A percentile compares a stretch with the other conserved stretches of the same genome.
Conservation (phyloP, 1,140 invertebrate genomes). For the Acromyrmex charruanus region DNA sequence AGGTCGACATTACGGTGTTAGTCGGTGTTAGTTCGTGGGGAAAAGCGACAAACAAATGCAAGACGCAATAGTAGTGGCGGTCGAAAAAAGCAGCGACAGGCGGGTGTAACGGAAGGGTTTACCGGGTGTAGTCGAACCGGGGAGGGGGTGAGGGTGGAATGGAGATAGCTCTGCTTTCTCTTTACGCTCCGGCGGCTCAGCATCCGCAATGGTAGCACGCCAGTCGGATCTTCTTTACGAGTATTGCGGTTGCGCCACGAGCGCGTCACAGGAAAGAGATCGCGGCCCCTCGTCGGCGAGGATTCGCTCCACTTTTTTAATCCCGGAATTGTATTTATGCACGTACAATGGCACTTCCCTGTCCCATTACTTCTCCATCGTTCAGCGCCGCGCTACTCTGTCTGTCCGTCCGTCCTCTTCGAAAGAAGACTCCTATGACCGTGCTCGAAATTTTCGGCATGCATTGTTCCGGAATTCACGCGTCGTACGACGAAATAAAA, state of each 20-base stretch:
- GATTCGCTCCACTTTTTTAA: constrained; percentile 72
- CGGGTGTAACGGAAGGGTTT: constrained; percentile 70
- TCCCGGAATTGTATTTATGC: constrained; percentile 75
- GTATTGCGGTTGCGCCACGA: constrained; percentile 69
- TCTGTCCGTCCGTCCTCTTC: constrained; percentile 20
- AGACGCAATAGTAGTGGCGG: not conserved
- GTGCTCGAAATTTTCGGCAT: constrained; percentile 54
- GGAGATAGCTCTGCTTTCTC: constrained; percentile 55
- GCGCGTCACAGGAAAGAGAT: constrained; percentile 56
- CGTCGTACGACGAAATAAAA: constrained; percentile 48
- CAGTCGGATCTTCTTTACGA: constrained; percentile 76
- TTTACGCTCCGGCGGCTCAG: constrained; percentile 64
- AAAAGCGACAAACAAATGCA: constrained; percentile 63
- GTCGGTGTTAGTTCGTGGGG: constrained; percentile 8
- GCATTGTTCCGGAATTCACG: constrained; percentile 53
- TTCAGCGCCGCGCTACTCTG: not conserved
- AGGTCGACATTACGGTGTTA: constrained; percentile 27
- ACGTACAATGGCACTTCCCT: constrained; percentile 66
- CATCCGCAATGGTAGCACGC: constrained; percentile 58
- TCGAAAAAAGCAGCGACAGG: constrained; percentile 65
- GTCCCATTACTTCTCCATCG: constrained; percentile 69
- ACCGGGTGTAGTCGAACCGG: constrained; percentile 54
- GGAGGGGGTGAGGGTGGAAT: constrained; percentile 14
- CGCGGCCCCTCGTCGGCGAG: constrained; percentile 43
- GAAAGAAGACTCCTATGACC: constrained; percentile 20